phyloP scores from a whole-genome alignment of 2,888 invertebrate genomes.

The Auanema freiburgensis region DNA sequence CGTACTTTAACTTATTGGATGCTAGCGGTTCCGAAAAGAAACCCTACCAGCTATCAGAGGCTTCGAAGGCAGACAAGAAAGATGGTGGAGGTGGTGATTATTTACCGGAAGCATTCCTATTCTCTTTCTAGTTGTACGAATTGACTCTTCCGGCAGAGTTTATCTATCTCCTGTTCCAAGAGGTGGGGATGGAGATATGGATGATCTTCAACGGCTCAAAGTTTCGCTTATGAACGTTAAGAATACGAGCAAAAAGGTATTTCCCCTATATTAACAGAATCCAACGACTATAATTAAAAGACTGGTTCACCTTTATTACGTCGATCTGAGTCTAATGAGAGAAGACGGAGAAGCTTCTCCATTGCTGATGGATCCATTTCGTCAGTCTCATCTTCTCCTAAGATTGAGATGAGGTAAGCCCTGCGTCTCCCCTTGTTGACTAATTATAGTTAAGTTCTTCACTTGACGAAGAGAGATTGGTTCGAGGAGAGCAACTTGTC shows the following conservation, averaged over 20 bases:
- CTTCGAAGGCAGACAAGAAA: slow-evolving; percentile 5
- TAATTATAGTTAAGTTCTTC: slow-evolving; percentile 2
- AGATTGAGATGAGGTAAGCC: background rate
- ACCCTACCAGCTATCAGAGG: slow-evolving; percentile 17
- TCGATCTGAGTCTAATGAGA: slow-evolving; percentile 15
- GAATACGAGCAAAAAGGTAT: slow-evolving; percentile 12
- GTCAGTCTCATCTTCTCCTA: background rate
- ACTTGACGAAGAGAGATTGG: slow-evolving; percentile 16
- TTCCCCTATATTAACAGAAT: background rate
- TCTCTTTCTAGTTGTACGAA: slow-evolving; percentile 7
- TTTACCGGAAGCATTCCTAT: background rate
- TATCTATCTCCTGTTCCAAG: slow-evolving; percentile 10
- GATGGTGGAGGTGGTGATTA: slow-evolving; percentile 1
- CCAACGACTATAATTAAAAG: background rate
- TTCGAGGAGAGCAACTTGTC: slow-evolving; percentile 22
- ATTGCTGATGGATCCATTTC: background rate
- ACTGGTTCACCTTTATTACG: slow-evolving; percentile 17
- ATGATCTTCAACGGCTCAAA: slow-evolving; percentile 10
- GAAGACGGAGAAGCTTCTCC: slow-evolving; percentile 21
- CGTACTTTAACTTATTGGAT: slow-evolving; percentile 19
- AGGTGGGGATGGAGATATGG: slow-evolving; percentile 14
- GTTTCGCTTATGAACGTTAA: slow-evolving; percentile 12
- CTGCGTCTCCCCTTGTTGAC: too few species aligned
- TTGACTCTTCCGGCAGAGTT: slow-evolving; percentile 10
- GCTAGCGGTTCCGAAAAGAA: slow-evolving; percentile 12